phyloP scores from a whole-genome alignment of 2,113 vertebrate genomes.

The Thinocorus orbignyianus region DNA sequence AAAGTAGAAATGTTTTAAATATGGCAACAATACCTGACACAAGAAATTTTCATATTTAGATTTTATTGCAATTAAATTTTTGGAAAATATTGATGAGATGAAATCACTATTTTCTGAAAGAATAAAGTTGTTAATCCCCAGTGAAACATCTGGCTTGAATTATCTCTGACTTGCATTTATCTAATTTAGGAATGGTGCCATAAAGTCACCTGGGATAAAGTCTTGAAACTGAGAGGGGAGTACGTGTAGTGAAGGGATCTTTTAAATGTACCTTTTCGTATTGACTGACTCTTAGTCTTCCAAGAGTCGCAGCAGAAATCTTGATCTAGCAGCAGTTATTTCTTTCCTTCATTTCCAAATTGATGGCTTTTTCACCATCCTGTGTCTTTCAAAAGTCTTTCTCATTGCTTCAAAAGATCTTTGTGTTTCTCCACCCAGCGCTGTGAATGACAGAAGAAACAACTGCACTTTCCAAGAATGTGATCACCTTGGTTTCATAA shows the following conservation, averaged over 20 bases:
- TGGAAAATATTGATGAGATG: not conserved
- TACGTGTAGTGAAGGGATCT: not conserved
- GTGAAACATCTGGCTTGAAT: conserved; percentile 30
- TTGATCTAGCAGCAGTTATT: not conserved
- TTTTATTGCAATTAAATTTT: not conserved
- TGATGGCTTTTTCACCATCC: not conserved
- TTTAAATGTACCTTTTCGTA: not conserved
- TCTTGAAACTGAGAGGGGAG: not conserved
- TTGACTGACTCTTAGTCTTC: not conserved
- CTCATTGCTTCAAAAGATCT: not conserved
- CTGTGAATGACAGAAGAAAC: not conserved
- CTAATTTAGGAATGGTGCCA: not conserved
- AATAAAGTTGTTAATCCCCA: not conserved
- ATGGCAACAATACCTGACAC: not conserved
- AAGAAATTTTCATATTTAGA: not conserved
- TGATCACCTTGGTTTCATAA: not conserved
- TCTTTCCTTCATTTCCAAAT: not conserved
- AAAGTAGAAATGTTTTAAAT: not conserved
- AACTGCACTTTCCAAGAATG: not conserved
- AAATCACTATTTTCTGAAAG: conserved; percentile 22
- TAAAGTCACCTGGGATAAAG: not conserved
- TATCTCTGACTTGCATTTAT: not conserved
- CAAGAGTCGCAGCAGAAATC: not conserved
- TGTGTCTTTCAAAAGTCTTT: not conserved
- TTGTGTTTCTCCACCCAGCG: not conserved